phyloP scores from a whole-genome alignment of 2,888 invertebrate genomes.

The Cabera pusaria region DNA sequence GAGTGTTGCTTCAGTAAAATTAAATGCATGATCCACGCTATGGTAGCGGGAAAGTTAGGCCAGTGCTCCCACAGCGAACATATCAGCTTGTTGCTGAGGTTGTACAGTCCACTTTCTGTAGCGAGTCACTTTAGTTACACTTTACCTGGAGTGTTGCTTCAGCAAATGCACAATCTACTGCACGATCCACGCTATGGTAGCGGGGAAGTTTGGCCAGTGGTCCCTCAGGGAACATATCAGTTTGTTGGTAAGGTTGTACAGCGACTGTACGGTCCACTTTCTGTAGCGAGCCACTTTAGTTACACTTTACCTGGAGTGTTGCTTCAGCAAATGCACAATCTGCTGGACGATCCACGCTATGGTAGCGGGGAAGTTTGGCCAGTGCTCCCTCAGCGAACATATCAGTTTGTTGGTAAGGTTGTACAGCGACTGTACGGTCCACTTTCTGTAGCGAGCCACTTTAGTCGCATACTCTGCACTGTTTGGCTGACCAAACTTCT shows the following conservation, averaged over 20 bases:
- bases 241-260: constrained; percentile 90
- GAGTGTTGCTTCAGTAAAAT: constrained; percentile 81
- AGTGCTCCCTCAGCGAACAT: constrained; percentile 90
- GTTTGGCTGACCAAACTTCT: constrained; percentile 91
- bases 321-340: constrained; percentile 84
- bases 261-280: too few species aligned
- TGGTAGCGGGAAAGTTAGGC: constrained; percentile 94
- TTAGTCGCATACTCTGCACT: constrained; percentile 88
- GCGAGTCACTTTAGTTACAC: constrained; percentile 88
- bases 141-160: constrained; percentile 74
- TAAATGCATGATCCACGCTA: constrained; percentile 95
- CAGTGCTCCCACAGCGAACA: constrained; percentile 92
- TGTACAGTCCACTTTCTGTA: constrained; percentile 92
- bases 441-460: constrained; percentile 90
- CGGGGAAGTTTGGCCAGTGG: constrained; percentile 95
- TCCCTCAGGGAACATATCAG: constrained; percentile 93
- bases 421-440: constrained; percentile 90
- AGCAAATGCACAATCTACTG: constrained; percentile 89
- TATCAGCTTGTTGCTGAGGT: constrained; percentile 92
- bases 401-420: constrained; percentile 92
- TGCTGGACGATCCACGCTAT: constrained; percentile 96
- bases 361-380: constrained; percentile 95
- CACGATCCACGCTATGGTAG: constrained; percentile 94
- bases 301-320: constrained; percentile 76
- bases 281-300: constrained; percentile 91